phyloP scores from a whole-genome alignment of 2,113 vertebrate species.

The Columba janthina region DNA sequence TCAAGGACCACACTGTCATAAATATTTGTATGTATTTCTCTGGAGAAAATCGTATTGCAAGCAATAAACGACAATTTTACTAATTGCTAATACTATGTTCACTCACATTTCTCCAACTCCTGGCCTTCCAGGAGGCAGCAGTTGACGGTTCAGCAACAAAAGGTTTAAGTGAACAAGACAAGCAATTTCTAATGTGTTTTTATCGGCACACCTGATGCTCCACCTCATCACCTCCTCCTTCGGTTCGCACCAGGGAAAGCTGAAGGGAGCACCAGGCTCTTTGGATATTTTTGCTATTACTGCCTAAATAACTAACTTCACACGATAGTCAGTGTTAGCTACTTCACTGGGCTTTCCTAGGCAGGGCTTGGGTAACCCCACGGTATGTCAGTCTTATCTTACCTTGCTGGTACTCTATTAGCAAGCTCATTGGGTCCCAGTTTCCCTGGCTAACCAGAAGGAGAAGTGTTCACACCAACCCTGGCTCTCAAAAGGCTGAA shows the following conservation, averaged over 20 bases:
- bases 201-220: too few species aligned
- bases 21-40: fast-evolving
- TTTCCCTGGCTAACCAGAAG: not conserved
- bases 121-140: not conserved
- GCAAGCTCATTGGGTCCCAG: fast-evolving
- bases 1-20: fast-evolving
- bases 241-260: not conserved
- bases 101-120: not conserved
- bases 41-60: fast-evolving
- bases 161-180: not conserved
- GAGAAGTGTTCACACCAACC: fast-evolving
- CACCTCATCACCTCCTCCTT: fast-evolving
- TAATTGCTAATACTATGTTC: not conserved
- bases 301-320: not conserved
- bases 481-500: not conserved
- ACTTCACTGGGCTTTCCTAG: not conserved
- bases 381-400: not conserved
- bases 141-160: too few species aligned
- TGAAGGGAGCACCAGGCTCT: not conserved
- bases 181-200: not conserved
- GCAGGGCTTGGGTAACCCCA: not conserved
- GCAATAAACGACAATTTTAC: not conserved
- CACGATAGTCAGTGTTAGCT: fast-evolving
- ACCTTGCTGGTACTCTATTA: not conserved
- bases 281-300: not conserved